phyloP scores from a whole-genome alignment of 2,113 vertebrate genomes.

The Excalfactoria chinensis region DNA sequence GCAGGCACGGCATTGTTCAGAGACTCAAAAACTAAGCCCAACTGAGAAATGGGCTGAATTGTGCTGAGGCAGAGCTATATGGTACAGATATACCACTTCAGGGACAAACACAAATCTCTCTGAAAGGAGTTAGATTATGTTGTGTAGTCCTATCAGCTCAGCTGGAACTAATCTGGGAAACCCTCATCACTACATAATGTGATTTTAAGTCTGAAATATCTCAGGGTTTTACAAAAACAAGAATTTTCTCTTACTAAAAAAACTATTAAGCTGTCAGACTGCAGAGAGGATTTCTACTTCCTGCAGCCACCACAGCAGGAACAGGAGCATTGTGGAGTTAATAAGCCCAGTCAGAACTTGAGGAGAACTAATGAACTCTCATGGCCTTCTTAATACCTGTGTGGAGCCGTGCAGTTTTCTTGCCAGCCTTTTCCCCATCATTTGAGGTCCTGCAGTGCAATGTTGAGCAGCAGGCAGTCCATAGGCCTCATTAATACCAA shows the following conservation, averaged over 20 bases:
- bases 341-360: constrained; percentile 18
- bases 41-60: background rate
- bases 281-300: background rate
- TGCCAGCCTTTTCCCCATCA: background rate
- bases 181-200: background rate
- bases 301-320: background rate
- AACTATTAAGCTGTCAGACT: background rate
- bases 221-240: constrained; percentile 14
- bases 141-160: background rate
- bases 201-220: constrained; percentile 18
- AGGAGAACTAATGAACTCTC: constrained; percentile 20
- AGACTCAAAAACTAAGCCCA: background rate
- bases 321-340: background rate
- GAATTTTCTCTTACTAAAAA: background rate
- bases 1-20: background rate
- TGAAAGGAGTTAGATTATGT: background rate
- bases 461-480: background rate
- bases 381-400: background rate
- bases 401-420: background rate
- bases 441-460: background rate
- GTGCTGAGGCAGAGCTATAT: background rate
- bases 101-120: background rate
- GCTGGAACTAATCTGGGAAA: constrained; percentile 24
- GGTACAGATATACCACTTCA: background rate
- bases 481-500: background rate